phyloP scores from a whole-genome alignment of 2,113 vertebrate species.

The Nansenia antarctica region DNA sequence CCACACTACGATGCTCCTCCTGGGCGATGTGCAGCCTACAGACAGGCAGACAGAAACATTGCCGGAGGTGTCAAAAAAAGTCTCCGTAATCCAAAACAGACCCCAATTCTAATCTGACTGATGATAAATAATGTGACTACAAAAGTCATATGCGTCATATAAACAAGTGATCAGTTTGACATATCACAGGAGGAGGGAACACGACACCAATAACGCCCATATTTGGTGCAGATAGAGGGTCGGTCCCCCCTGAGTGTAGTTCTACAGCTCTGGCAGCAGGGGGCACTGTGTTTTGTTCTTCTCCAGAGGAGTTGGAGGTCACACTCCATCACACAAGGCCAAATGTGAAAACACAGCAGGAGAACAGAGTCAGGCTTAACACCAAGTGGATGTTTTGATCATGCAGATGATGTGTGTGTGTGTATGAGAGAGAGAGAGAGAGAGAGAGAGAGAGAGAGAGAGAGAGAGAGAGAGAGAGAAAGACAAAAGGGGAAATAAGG shows the following conservation, averaged over 20 bases:
- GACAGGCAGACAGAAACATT: background rate
- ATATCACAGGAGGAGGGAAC: background rate
- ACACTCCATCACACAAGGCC: no score
- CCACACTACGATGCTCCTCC: slow-evolving; percentile 89
- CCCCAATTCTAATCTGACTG: background rate
- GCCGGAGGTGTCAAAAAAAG: no score
- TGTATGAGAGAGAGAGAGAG: no score
- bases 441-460: background rate
- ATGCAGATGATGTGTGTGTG: no score
- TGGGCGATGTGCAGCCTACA: slow-evolving; percentile 89
- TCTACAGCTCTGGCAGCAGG: background rate
- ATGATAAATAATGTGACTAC: background rate
- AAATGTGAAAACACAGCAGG: no score
- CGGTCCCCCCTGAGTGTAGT: no score
- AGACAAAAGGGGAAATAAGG: no score
- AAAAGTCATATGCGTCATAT: no score
- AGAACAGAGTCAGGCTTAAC: background rate
- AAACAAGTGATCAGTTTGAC: background rate
- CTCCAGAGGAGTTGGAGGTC: no score
- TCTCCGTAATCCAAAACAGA: background rate
- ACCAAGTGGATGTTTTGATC: no score
- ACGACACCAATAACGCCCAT: background rate
- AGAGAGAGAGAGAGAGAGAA: background rate
- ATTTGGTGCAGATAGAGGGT: background rate
- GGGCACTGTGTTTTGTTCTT: no score